Conservation (phyloP, 2,888 invertebrate species). For the Cordilura impudica region DNA sequence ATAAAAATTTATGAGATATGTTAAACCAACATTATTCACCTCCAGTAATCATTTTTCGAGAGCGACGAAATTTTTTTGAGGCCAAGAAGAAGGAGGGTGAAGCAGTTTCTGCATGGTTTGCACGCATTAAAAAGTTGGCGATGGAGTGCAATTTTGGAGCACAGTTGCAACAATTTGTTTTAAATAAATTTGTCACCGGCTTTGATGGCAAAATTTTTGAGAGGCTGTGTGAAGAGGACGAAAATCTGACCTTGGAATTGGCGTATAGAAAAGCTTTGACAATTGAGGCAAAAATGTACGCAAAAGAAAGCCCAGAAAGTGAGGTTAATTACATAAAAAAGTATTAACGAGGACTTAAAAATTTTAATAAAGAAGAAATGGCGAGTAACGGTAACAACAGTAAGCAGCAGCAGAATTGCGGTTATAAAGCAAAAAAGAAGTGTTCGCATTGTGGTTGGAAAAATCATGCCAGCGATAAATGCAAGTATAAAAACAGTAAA, state of each 20-base stretch:
- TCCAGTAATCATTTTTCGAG: slow-evolving; percentile 28
- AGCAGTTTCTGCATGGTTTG: background rate
- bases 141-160: background rate
- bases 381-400: background rate
- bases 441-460: slow-evolving; percentile 11
- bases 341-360: background rate
- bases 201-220: no score
- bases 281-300: slow-evolving; percentile 6
- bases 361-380: background rate
- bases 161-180: background rate
- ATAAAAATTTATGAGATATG: slow-evolving; percentile 7
- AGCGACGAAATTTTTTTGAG: background rate
- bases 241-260: background rate
- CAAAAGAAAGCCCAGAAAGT: background rate
- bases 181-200: no score
- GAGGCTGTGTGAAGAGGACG: no score
- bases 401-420: background rate
- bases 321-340: slow-evolving; percentile 5
- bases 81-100: background rate
- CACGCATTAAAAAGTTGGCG: background rate
- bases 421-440: background rate
- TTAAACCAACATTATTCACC: no score
- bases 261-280: slow-evolving; percentile 19
- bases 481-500: no score
- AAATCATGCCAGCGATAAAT: no score